Base-by-base conservation (phyloP, 1,140 invertebrate species). In the Chironomus striatipennis region DNA sequence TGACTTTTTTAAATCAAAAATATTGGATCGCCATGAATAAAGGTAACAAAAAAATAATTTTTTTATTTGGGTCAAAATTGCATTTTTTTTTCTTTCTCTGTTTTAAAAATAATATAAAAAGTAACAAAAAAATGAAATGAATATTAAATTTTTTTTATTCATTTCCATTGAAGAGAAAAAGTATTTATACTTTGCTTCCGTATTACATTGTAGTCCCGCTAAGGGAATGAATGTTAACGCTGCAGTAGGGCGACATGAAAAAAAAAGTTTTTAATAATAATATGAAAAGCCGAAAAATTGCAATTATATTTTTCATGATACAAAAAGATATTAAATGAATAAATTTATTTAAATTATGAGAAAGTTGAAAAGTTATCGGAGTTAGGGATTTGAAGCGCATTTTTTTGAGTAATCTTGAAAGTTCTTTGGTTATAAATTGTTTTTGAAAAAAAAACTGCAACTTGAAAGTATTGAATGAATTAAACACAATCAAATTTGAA, bases 11-110 rank as follows among this genome's bases (percentile, higher is more conserved):
- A 57, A 12, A 15, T 7, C 47, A 57, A 57, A 34, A 15, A 57
- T 57, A 57, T 57, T 57, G 47, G 47, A 57, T n/a, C 47, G 47
- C 47, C 12, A n/a, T n/a, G 47, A 57, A 57, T n/a, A 57, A 57
- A 57, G 47, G 47, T 57, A 10, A n/a, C n/a, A n/a, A n/a, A n/a
- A n/a, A 57, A 57, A 57, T n/a, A 57, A 57, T 57, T 57, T 57
- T 57, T 57, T n/a, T 57, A n/a, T 57, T 57, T 4, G 12, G 47
- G 47, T 57, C 47, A 57, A n/a, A 57, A 57, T 57, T 57, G 47
- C 12, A 57, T n/a, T 12, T 12, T n/a, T n/a, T 8, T 47, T 2
- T 57, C 5, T 57, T 57, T 57, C n/a, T n/a, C n/a, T n/a, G n/a
- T n/a, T 57, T 57, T 15, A 12, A 57, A 34, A 34, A 34, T 34